A percentile compares a stretch with the other conserved stretches of the same genome.
These are phyloP conservation scores for Leuctra nigra DNA, from an alignment of 2,888 invertebrate species.

Conservation along the genomic window DNA sequence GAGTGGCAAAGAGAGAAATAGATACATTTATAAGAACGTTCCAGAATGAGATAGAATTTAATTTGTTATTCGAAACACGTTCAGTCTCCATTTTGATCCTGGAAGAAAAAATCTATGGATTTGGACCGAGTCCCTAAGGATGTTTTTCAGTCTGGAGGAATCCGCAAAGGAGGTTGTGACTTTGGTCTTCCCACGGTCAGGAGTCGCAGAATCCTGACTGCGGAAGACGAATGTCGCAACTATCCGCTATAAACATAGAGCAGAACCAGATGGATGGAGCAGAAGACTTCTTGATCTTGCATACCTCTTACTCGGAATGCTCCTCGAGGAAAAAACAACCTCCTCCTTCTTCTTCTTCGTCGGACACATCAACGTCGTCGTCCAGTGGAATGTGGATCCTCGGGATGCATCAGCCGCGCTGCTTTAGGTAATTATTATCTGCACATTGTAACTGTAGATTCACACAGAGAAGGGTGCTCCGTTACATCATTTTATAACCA, in stretches of 20 bases:
- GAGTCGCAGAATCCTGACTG: conserved; percentile 14
- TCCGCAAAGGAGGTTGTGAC: conserved; percentile 8
- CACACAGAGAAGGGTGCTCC: no score
- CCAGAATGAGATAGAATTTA: conserved; percentile 10
- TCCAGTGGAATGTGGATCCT: no score
- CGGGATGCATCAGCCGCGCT: no score
- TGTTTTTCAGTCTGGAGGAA: neutral
- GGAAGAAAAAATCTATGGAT: no score
- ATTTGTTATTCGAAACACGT: conserved; percentile 21
- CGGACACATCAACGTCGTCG: no score
- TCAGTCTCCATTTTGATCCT: conserved; percentile 20
- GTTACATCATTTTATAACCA: no score
- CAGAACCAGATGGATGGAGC: conserved; percentile 24
- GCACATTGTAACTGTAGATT: no score
- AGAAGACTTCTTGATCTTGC: no score
- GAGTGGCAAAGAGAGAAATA: conserved; percentile 13
- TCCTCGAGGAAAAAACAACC: conserved; percentile 9
- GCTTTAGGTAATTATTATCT: no score
- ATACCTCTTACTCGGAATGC: conserved; percentile 16
- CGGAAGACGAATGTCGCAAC: conserved; percentile 25
- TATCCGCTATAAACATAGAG: conserved; percentile 25
- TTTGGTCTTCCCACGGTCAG: conserved; percentile 22
- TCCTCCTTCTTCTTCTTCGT: no score
- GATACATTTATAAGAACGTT: conserved; percentile 3
- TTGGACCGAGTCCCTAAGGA: no score